Base-by-base conservation (phyloP, 2,888 invertebrate genomes). In the Thecophora atra region DNA sequence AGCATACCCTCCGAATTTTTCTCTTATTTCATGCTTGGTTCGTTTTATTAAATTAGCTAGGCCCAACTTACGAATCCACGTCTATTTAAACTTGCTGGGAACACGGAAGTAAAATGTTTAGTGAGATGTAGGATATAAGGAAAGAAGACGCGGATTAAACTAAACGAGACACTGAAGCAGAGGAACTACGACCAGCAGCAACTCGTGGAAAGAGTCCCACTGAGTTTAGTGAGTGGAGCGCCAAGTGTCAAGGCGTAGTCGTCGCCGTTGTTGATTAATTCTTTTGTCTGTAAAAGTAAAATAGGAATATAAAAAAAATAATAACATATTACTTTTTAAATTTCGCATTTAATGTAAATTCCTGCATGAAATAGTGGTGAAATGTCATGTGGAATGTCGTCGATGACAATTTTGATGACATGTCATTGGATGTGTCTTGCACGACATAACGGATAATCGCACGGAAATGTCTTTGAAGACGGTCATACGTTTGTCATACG, bases 61-160 rank as follows among this genome's bases (percentile, higher is more conserved):
- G 51, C 17, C 60, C 62, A 30, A 37, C 68, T 70, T 28, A 24
- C 21, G 19, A 68, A 58, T 58, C 17, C 56, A 24, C 17, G 58
- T 68, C 68, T 68, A 68, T 68, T 68, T 68, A 68, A 62, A 58
- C 28, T 63, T 42, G 52, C 52, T 62, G n/a, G 63, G 63, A 60
- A 70, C 54, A 70, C 70, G 70, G 70, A 70, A 70, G 70, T 51
- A 52, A 26, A 70, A 62, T 63, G 70, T 47, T 63, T 52, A 42
- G 63, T 17, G 56, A 63, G 51, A 51, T 47, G 62, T 58, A 58
- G 24, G 21, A 54, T 54, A 21, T 19, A 54, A 11, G 24, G 21
- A 54, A 1, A 52, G 19, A 52, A 52, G 15, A 52, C 15, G 17
- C 52, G 17, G 52, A 15, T 17, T 19, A 51, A 51, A 17, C 52